phyloP scores from a whole-genome alignment of 2,113 vertebrate species.

The Saccopteryx bilineata region DNA sequence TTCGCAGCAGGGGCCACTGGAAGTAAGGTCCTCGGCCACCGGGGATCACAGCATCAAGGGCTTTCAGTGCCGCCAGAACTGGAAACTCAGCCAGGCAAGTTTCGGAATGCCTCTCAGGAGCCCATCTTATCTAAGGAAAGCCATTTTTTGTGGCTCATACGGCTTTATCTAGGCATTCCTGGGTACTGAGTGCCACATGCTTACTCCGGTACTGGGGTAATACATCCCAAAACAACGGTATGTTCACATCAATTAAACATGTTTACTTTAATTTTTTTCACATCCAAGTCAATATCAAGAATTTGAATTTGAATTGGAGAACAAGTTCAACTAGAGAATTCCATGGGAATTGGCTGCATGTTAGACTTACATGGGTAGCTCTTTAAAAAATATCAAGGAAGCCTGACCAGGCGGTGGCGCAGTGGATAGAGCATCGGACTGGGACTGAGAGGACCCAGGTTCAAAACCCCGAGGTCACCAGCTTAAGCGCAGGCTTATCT shows the following conservation, averaged over 20 bases:
- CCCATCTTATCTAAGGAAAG: not conserved
- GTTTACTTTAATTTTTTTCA: not conserved
- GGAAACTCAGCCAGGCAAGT: not conserved
- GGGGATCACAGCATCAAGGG: not conserved
- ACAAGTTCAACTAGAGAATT: not conserved
- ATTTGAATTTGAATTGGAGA: slow-evolving; percentile 55
- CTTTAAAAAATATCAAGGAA: not conserved
- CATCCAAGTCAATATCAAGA: not conserved
- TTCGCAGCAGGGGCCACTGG: not conserved
- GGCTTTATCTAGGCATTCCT: not conserved
- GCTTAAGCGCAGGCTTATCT: no score
- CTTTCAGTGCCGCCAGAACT: not conserved
- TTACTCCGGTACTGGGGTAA: not conserved
- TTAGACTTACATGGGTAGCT: not conserved
- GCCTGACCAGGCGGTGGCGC: no score
- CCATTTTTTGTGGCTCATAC: not conserved
- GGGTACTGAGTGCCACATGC: not conserved
- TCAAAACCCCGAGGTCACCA: no score
- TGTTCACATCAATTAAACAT: not conserved
- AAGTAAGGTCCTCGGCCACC: not conserved
- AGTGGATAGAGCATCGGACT: no score
- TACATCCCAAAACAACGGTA: not conserved
- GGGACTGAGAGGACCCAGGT: no score
- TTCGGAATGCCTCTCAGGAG: not conserved
- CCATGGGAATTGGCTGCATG: not conserved